Conservation (phyloP, 2,888 invertebrate genomes). For the Hyppa rectilinea region DNA sequence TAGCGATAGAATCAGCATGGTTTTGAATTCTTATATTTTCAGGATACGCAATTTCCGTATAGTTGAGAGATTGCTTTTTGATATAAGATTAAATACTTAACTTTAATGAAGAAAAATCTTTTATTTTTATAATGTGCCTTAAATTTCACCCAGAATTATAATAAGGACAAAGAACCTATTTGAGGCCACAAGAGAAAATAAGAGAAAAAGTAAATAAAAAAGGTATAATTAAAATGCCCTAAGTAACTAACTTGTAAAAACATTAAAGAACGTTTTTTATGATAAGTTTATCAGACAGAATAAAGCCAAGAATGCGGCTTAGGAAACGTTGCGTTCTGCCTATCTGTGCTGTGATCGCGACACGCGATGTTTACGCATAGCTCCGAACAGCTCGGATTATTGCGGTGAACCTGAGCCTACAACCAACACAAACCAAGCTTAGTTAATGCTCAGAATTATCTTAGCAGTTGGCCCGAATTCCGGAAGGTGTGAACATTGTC, state of each 20-base stretch:
- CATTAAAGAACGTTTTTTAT: constrained; percentile 13
- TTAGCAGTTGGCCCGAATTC: neutral
- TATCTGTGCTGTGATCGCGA: constrained; percentile 43
- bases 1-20: no score
- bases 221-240: neutral
- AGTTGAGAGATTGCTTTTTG: neutral
- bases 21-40: neutral
- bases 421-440: constrained; percentile 8
- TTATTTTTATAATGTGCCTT: no score
- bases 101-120: neutral
- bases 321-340: constrained; percentile 56
- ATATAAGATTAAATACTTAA: constrained; percentile 1
- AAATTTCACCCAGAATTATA: neutral
- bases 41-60: no score
- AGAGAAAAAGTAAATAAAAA: neutral
- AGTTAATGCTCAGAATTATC: constrained; percentile 19
- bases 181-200: neutral
- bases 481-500: neutral
- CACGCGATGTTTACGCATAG: constrained; percentile 56
- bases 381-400: constrained; percentile 35
- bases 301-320: constrained; percentile 36
- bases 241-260: constrained; percentile 5
- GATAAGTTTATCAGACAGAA: constrained; percentile 15
- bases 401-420: constrained; percentile 17
- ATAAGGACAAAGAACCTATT: neutral